Base-by-base conservation (phyloP, 2,797 vertebrate species). In the Sebastes diaconus region DNA sequence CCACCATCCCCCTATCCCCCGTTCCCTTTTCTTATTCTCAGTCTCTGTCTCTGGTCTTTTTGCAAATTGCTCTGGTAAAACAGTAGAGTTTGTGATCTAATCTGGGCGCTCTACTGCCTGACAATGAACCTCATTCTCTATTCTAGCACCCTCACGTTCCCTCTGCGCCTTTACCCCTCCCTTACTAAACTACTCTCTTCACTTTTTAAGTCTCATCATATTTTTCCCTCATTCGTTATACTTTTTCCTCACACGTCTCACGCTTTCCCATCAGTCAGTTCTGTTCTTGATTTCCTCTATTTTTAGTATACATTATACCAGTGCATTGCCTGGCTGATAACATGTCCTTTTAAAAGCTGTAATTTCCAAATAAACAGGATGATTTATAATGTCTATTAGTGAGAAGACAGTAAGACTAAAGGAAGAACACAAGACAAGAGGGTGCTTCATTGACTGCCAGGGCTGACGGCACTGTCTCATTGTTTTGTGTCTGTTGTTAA, bases 401-500 rank as follows among this genome's bases (percentile, higher is more conserved):
- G 3, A 63, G n/a, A 52, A 59, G 63, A 64, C 39, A 59, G 64
- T 29, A 32, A 68, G 50, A 61, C n/a, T 67, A 25, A 30, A 22
- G 27, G 34, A 79, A 34, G 30, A 77, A 66, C 18, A 74, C 46
- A 68, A 67, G 25, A 77, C 22, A 5, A 3, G 12, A 6, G 65
- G 46, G 18, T 32, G 57, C 70, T 68, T 71, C 58, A 60, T 59
- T 75, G 70, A 65, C 39, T 76, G 70, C 27, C 76, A 58, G 10
- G 24, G 29, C 61, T 72, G 73, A 73, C 32, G 20, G 64, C 64
- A 60, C 75, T 4, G 57, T 34, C 75, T 88, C 57, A 73, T 76
- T 81, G 78, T 84, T 87, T 80, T 75, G 75, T 29, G 69, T 66
- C 16, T 74, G 73, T 67, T 64, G 32, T 67, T 88, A 69, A 86